These are phyloP conservation scores for Schizothorax lantsangensis DNA, from an alignment of 2,797 vertebrate genomes.

Conservation along the genomic window DNA sequence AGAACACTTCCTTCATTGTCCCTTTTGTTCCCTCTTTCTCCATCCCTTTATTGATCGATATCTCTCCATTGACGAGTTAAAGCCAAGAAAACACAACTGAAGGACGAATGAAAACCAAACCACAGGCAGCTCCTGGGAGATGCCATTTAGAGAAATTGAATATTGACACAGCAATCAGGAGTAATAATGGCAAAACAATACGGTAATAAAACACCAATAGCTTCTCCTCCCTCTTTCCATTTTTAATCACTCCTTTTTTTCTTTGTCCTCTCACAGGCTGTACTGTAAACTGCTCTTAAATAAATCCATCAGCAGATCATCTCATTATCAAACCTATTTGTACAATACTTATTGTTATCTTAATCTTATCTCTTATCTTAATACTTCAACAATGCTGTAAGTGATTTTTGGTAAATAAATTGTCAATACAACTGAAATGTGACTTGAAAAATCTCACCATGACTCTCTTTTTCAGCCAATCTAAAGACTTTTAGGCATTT, in stretches of 20 bases:
- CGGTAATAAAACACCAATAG: conserved; percentile 28
- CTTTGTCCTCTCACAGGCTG: not conserved
- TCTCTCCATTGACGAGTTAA: conserved; percentile 67
- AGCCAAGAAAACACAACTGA: conserved; percentile 43
- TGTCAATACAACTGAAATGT: not conserved
- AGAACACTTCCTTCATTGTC: conserved; percentile 45
- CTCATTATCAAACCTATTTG: not conserved
- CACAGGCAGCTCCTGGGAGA: conserved; percentile 38
- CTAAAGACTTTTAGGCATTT: not conserved
- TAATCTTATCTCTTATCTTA: too few relatives aligned
- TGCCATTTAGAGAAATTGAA: conserved; percentile 56
- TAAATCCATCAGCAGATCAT: not conserved
- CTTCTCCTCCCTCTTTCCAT: not conserved
- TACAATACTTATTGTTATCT: not conserved
- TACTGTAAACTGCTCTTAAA: not conserved
- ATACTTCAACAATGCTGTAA: not conserved
- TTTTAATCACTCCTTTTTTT: not conserved
- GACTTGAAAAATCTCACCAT: not conserved
- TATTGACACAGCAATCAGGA: conserved; percentile 64
- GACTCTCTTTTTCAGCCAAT: not conserved
- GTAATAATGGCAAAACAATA: conserved; percentile 42
- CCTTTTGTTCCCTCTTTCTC: conserved; percentile 53
- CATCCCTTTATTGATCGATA: conserved; percentile 72
- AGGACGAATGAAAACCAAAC: conserved; percentile 52
- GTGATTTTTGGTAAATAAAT: not conserved